Evolutionary conservation across 2,113 vertebrate genomes (phyloP).

Genomic region (Vidua macroura): DNA sequence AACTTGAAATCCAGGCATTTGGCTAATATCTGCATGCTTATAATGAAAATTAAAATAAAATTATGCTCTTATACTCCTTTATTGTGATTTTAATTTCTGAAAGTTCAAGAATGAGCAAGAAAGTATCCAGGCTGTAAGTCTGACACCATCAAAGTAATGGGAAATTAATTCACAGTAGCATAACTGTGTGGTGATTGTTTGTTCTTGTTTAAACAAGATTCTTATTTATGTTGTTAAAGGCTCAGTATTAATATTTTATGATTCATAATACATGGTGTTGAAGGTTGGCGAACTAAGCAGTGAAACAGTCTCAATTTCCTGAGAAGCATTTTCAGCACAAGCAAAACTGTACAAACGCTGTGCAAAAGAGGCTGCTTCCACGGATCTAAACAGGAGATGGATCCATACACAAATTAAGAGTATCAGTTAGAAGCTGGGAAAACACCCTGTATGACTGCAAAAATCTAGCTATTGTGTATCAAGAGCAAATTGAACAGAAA

Average conservation of each 20-base stretch:
- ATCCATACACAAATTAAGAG: background rate
- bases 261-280: slow-evolving; percentile 32
- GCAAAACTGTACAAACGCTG: background rate
- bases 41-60: background rate
- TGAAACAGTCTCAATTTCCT: background rate
- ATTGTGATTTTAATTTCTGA: background rate
- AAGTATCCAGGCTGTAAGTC: background rate
- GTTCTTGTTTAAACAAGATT: slow-evolving; percentile 61
- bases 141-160: background rate
- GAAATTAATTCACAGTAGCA: slow-evolving; percentile 25
- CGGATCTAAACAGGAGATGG: background rate
- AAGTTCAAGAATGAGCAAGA: background rate
- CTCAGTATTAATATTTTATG: slow-evolving; percentile 64
- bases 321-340: background rate
- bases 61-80: background rate
- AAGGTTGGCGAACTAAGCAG: slow-evolving; percentile 4
- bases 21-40: background rate
- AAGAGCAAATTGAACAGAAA: background rate
- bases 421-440: background rate
- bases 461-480: background rate
- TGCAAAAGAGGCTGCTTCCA: background rate
- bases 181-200: slow-evolving; percentile 18
- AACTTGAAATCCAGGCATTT: background rate
- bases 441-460: background rate
- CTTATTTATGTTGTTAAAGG: slow-evolving; percentile 59